A percentile compares a stretch with the other conserved stretches of the same genome.
Conservation (phyloP, 2,113 vertebrate genomes). For the Chloropsis hardwickii region DNA sequence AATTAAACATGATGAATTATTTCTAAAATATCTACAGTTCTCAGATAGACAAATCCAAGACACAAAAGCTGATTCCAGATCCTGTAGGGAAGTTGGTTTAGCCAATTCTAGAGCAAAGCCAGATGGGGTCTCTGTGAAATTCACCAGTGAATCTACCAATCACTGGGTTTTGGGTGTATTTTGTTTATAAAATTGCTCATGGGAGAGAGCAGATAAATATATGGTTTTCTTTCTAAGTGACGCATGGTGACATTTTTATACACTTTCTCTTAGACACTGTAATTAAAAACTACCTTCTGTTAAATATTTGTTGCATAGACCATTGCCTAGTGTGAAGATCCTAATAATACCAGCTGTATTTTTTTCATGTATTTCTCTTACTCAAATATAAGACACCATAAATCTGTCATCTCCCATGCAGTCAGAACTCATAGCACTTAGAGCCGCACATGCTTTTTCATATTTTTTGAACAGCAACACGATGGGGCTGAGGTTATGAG, state of each 20-base stretch:
- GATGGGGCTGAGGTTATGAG: background rate
- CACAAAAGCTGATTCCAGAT: background rate
- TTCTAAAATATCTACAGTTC: background rate
- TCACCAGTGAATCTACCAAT: background rate
- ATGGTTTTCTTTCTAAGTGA: background rate
- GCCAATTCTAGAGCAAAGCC: background rate
- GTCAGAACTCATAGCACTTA: background rate
- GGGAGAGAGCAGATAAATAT: background rate
- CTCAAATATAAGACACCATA: constrained; percentile 4
- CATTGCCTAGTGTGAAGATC: background rate
- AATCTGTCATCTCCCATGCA: background rate
- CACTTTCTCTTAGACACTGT: background rate
- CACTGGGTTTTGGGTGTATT: background rate
- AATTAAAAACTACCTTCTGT: constrained; percentile 24
- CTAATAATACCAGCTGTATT: background rate
- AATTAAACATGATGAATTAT: background rate
- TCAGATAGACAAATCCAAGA: background rate
- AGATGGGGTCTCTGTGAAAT: background rate
- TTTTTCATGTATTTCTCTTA: background rate
- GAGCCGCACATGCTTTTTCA: background rate
- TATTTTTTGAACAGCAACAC: background rate
- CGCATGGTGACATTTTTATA: constrained; percentile 7
- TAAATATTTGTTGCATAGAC: constrained; percentile 21
- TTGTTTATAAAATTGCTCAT: background rate
- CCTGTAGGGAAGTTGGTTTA: background rate